phyloP scores from a whole-genome alignment of 2,797 vertebrate genomes.

The Amniataba percoides region DNA sequence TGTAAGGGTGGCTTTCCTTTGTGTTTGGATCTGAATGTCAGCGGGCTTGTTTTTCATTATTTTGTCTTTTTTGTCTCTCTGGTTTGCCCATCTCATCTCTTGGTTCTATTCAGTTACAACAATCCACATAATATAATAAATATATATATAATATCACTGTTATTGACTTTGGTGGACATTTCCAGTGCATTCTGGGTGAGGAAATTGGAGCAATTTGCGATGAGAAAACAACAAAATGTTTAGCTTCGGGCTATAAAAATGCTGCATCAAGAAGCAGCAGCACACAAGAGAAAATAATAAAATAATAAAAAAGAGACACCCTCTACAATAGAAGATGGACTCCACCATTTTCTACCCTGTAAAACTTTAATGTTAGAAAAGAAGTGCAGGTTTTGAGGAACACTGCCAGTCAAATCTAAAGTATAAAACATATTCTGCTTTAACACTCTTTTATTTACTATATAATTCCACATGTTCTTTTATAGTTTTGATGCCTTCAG shows the following conservation, averaged over 20 bases:
- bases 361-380: neutral
- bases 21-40: conserved; percentile 24
- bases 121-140: neutral
- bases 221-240: neutral
- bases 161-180: neutral
- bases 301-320: neutral
- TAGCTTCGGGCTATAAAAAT: neutral
- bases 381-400: neutral
- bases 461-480: no score
- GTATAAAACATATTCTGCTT: no score
- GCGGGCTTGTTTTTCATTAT: conserved; percentile 43
- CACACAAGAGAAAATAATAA: neutral
- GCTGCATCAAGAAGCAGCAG: neutral
- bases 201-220: neutral
- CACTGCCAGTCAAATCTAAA: no score
- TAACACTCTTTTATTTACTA: no score
- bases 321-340: neutral
- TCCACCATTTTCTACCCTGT: neutral
- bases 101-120: neutral
- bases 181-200: neutral
- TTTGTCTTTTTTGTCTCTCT: conserved; percentile 7
- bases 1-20: conserved; percentile 22
- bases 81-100: neutral
- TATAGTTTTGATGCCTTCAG: no score
- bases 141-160: neutral